Evolutionary conservation across 2,888 invertebrate genomes (phyloP), one percentile per base, ranked within the genome.

Genomic region (Formica aserva): DNA sequence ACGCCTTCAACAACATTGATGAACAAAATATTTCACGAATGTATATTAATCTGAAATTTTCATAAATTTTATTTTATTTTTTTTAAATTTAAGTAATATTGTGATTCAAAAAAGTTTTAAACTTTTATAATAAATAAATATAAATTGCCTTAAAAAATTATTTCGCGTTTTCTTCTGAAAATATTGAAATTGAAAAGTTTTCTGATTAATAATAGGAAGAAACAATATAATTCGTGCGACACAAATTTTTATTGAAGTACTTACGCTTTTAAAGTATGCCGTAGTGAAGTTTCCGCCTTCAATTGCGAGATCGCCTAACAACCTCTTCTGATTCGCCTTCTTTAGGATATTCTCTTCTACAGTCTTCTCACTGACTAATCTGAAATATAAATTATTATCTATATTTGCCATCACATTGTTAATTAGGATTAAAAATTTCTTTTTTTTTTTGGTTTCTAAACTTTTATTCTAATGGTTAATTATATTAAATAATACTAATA

Each of bases 211-310:
- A 60, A 41, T 55, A 63, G 0, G 5, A 63, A 32, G 4, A 26
- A 75, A 45, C 2, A 29, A 74, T n/a, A 57, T 60, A 18, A 62
- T 18, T 62, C 3, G 3, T 15, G 22, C 2, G 15, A 13, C 6
- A 15, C 11, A 41, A 60, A 22, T 18, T 65, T 6, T 62, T 26
- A 55, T 3, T 38, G 0, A 6, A 71, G 83, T 82, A 95, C 96
- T 95, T 95, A 97, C 97, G 94, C 97, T 97, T 94, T 98, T 98
- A 95, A 99, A 98, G 95, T 98, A 99, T 0, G 98, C 98, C 18
- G 99, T 99, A 41, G 99, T 99, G 95, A 99, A 99, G 95, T 99
- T 99, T 11, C 99, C 99, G 90, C 98, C 99, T 95, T 99, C 99
- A 93, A 99, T 99, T 69, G 99, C 99, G 93, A 99, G 96, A 95